Base-by-base conservation (phyloP, 2,888 invertebrate genomes). In the Arge pagana region DNA sequence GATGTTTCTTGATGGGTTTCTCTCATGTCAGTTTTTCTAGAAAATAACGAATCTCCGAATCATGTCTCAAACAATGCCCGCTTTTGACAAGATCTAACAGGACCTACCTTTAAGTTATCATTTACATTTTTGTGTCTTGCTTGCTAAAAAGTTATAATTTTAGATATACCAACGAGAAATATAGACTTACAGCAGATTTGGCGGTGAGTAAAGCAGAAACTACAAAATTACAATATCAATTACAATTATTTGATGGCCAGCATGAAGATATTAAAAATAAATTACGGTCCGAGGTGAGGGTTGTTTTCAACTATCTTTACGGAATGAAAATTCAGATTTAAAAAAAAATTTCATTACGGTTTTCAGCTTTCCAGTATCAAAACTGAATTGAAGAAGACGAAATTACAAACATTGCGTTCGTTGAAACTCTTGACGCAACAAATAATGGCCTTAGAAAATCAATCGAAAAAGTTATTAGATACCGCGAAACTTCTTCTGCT, bases 371-470 rank as follows among this genome's bases (percentile, higher is more conserved):
- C 45, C 6, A 7, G 23, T 15, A 35, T 23, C 31, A 45, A 24
- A 19, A 10, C 33, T n/a, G 45, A 45, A 23, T 33, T 45, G 35
- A 45, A 26, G 16, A 45, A 45, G 15, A 21, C 35, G 13, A 33
- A 30, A 23, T 3, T 45, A 7, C 35, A 45, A 23, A 35, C 33
- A 13, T 45, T 35, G 4, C 23, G 16, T 19, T 31, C 45, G 15
- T 23, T 45, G 1, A 45, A 45, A 24, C 45, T 45, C 3, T 33
- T 45, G 7, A 45, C 45, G 2, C 18, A 45, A 15, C 45, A 45
- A 23, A 45, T 45, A 45, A 23, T 35, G 24, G 45, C 45, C 11
- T 33, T 45, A 24, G 45, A 45, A 23, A 35, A 23, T 33, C 45
- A 45, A 11, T 45, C 45, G 35, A 30, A 21, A 6, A 45, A 13